Base-by-base conservation (phyloP, 1,140 invertebrate genomes). In the Stegodyphus dumicola region DNA sequence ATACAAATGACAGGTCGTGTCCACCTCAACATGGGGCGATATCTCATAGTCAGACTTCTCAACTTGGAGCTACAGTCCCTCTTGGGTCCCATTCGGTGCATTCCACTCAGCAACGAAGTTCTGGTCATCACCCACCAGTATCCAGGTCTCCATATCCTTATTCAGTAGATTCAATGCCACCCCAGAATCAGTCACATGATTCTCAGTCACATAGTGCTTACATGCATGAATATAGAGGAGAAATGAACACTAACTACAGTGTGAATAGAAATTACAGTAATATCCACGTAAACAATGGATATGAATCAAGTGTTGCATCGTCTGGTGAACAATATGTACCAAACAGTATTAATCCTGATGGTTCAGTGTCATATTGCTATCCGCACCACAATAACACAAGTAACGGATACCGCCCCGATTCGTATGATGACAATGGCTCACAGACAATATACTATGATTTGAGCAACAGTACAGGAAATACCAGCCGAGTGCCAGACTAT, bases 381-480 rank as follows among this genome's bases (percentile, higher is more conserved):
- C 83, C 83, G 13, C 74, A 85, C 48, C 83, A 85, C 54, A 78
- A 73, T 60, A 85, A 78, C 49, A 13, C 53, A 33, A 77, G 71
- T 53, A 85, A 69, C 56, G 65, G 67, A 15, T 78, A 85, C 48
- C 51, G 83, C 51, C 18, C 75, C 7, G 83, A 85, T 78, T 77
- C 83, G 5, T 85, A 67, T 54, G 83, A 85, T 18, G 83, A 85
- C 18, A 85, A 71, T 53, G 83, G 75, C 70, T 85, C 83, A 15
- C 86, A 87, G 67, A 87, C 75, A 18, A 85, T 87, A 48, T 87
- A 87, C 18, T 87, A 85, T 48, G 86, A 87, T 49, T 11, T 87
- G n/a, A 85, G 75, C 67, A 84, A 85, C 64, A 85, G 86, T 51
- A 86, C 70, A 15, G 83, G 83, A 60, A 86, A 67, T 17, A 80